Conservation (phyloP, 2,888 invertebrate genomes). For the Sicus ferrugineus region DNA sequence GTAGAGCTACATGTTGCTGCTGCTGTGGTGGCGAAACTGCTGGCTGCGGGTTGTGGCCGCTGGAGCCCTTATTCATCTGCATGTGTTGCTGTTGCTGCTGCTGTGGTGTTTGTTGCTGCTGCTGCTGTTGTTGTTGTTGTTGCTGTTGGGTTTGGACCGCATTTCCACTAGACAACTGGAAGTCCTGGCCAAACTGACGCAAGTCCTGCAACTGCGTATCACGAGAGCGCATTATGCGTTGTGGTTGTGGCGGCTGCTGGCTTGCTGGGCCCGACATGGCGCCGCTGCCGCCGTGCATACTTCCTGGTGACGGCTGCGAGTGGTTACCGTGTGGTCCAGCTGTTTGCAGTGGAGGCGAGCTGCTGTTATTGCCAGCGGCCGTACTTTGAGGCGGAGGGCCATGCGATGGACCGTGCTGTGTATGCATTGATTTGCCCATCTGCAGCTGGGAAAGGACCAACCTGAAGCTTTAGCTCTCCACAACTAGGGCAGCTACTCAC, state of each 20-base stretch:
- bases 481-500: constrained; percentile 34
- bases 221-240: constrained; percentile 57
- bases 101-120: constrained; percentile 47
- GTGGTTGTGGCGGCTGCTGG: constrained; percentile 55
- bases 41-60: constrained; percentile 58
- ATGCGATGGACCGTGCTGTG: constrained; percentile 51
- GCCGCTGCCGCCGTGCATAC: constrained; percentile 45
- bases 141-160: constrained; percentile 56
- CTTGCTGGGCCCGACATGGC: constrained; percentile 49
- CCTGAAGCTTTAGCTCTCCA: background rate
- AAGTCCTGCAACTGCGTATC: constrained; percentile 68
- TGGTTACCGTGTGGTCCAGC: constrained; percentile 45
- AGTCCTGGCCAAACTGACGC: constrained; percentile 82
- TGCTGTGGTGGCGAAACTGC: constrained; percentile 55
- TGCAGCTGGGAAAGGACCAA: constrained; percentile 30
- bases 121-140: constrained; percentile 45
- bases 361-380: constrained; percentile 48
- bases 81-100: constrained; percentile 56
- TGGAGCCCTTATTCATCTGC: constrained; percentile 46
- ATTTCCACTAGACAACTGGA: constrained; percentile 69
- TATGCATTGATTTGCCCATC: constrained; percentile 55
- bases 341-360: constrained; percentile 55
- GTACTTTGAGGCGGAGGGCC: constrained; percentile 33
- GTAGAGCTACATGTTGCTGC: constrained; percentile 40
- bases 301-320: constrained; percentile 33